A percentile compares a stretch with the other conserved stretches of the same genome.
Conservation (phyloP, 37 sponge, comb jelly and placozoan species). For the Cliona cf. orientalis region DNA sequence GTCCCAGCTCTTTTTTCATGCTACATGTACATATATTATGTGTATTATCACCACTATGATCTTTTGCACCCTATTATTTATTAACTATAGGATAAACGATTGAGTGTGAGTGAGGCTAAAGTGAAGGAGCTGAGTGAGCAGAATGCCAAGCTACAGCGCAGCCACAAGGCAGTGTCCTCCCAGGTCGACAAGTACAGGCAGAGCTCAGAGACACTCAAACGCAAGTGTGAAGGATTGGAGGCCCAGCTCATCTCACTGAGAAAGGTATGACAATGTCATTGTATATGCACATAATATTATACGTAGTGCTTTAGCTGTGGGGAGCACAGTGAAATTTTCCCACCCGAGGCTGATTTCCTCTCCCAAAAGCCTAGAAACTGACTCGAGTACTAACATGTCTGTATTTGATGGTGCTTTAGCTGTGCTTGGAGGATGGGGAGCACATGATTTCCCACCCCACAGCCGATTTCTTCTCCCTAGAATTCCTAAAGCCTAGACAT, state of each 20-base stretch:
- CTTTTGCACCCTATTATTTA: not conserved
- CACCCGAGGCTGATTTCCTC: too few relatives aligned
- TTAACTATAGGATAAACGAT: conserved; percentile 56
- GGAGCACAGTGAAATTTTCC: too few relatives aligned
- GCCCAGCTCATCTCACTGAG: conserved; percentile 70
- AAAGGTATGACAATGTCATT: conserved; percentile 53
- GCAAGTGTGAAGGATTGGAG: conserved; percentile 77
- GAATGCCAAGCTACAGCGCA: conserved; percentile 55
- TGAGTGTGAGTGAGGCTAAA: conserved; percentile 10
- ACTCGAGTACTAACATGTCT: too few relatives aligned
- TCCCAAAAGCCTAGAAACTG: too few relatives aligned
- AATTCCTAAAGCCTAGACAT: too few relatives aligned
- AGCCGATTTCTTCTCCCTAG: too few relatives aligned
- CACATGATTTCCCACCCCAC: too few relatives aligned
- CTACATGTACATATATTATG: too few relatives aligned
- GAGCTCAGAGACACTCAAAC: conserved; percentile 59
- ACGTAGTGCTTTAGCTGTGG: too few relatives aligned
- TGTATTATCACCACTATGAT: not conserved
- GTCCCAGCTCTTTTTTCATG: not conserved
- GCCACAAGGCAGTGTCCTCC: conserved; percentile 37
- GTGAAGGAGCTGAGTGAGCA: conserved; percentile 55
- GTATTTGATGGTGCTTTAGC: too few relatives aligned
- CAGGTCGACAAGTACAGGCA: conserved; percentile 78
- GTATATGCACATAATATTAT: not conserved
- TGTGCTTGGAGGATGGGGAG: too few relatives aligned